Conservation (phyloP, 1,140 invertebrate genomes). For the Drosophila subpulchrella region DNA sequence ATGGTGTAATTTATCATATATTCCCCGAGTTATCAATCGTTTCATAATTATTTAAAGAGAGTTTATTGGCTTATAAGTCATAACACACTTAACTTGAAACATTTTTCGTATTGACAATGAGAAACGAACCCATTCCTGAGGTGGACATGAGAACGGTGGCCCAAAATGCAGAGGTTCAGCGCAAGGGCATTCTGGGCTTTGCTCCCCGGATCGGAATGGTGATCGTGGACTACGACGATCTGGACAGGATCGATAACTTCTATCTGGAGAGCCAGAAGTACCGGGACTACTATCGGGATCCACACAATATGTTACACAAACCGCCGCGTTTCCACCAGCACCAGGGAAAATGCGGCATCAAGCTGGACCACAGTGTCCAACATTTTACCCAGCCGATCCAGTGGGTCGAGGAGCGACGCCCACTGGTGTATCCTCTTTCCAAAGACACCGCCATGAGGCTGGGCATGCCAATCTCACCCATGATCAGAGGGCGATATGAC, state of each 20-base stretch:
- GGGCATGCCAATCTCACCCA: conserved; percentile 14
- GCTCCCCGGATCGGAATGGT: conserved; percentile 62
- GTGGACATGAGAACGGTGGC: conserved; percentile 71
- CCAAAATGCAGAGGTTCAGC: conserved; percentile 29
- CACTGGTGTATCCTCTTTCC: conserved; percentile 42
- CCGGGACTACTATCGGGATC: conserved; percentile 76
- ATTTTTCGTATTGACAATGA: conserved; percentile 15
- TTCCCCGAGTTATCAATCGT: neutral
- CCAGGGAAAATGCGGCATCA: conserved; percentile 58
- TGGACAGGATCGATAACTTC: conserved; percentile 68
- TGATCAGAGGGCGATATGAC: conserved; percentile 38
- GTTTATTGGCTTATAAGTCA: neutral
- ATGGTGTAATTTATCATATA: neutral
- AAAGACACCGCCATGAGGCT: conserved; percentile 41
- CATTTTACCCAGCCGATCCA: conserved; percentile 38
- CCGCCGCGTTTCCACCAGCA: conserved; percentile 41
- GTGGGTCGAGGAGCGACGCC: conserved; percentile 34
- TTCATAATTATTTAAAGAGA: neutral
- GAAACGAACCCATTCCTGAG: conserved; percentile 52
- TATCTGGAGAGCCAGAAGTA: conserved; percentile 70
- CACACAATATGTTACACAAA: conserved; percentile 59
- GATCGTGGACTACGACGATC: conserved; percentile 61
- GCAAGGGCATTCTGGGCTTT: conserved; percentile 60
- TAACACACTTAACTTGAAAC: too few relatives aligned
- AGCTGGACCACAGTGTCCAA: conserved; percentile 42